Conservation (phyloP, 2,888 invertebrate genomes). For the Altica lythri region DNA sequence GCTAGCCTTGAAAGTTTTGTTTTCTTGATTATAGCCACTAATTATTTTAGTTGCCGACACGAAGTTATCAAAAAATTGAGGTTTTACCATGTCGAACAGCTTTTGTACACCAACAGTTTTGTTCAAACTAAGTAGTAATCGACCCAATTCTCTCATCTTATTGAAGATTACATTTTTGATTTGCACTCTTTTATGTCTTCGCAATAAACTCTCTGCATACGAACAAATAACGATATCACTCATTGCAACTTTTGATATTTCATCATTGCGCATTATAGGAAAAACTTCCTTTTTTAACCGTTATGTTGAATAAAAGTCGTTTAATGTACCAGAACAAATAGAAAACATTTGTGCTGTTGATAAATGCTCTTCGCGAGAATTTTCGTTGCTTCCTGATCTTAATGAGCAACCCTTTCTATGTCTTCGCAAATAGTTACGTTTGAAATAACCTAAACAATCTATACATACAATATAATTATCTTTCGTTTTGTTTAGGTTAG, state of each 20-base stretch:
- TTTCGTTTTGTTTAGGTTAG: no score
- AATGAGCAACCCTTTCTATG: constrained; percentile 15
- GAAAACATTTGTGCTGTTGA: neutral
- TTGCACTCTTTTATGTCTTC: constrained; percentile 38
- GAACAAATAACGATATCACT: constrained; percentile 35
- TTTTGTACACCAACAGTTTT: neutral
- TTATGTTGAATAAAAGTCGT: constrained; percentile 2
- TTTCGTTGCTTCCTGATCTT: neutral
- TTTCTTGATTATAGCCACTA: constrained; percentile 9
- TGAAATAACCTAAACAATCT: constrained; percentile 17
- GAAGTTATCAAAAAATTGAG: constrained; percentile 7
- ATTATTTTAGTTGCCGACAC: constrained; percentile 14
- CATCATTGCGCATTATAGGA: constrained; percentile 35
- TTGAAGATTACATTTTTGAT: constrained; percentile 30
- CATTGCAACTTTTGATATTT: constrained; percentile 32
- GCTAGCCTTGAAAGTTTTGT: constrained; percentile 8
- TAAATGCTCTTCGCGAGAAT: constrained; percentile 9
- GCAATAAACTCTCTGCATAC: constrained; percentile 33
- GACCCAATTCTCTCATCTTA: constrained; percentile 39
- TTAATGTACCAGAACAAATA: neutral
- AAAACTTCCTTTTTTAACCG: constrained; percentile 36
- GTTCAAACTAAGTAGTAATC: constrained; percentile 27
- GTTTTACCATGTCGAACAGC: constrained; percentile 13
- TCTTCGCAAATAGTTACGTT: constrained; percentile 18
- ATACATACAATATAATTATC: constrained; percentile 19